phyloP scores from a whole-genome alignment of 2,888 invertebrate genomes.

The Sicus ferrugineus region DNA sequence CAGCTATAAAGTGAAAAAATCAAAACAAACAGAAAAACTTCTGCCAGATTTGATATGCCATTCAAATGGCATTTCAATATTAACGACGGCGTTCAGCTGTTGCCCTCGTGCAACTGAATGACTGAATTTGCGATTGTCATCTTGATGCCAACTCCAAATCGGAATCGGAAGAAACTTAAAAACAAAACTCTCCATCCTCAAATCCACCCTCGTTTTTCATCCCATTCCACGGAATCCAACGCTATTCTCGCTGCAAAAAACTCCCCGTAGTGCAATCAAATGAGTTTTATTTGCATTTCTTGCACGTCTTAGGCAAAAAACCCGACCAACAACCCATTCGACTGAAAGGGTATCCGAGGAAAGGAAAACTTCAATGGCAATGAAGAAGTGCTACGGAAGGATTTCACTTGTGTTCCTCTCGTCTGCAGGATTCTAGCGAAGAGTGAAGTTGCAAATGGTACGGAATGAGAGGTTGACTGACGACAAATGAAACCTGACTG shows the following conservation, averaged over 20 bases:
- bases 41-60: too few relatives aligned
- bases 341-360: neutral
- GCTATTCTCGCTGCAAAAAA: conserved; percentile 8
- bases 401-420: neutral
- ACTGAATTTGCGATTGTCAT: conserved; percentile 48
- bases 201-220: neutral
- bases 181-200: neutral
- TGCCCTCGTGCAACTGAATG: conserved; percentile 23
- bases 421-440: too few relatives aligned
- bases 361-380: neutral
- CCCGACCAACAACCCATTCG: conserved; percentile 6
- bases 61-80: too few relatives aligned
- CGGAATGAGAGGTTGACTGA: too few relatives aligned
- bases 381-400: neutral
- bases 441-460: too few relatives aligned
- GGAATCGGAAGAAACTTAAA: neutral
- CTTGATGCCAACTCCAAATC: conserved; percentile 40
- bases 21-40: too few relatives aligned
- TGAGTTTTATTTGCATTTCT: conserved; percentile 52
- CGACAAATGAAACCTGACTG: too few relatives aligned
- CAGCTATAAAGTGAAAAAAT: too few relatives aligned
- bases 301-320: conserved; percentile 33
- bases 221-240: neutral
- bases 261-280: conserved; percentile 43
- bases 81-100: too few relatives aligned